A percentile compares a stretch with the other conserved stretches of the same genome.
These are phyloP conservation scores for Chloroclystis v-ata DNA, from an alignment of 2,888 invertebrate species.

Conservation along the genomic window DNA sequence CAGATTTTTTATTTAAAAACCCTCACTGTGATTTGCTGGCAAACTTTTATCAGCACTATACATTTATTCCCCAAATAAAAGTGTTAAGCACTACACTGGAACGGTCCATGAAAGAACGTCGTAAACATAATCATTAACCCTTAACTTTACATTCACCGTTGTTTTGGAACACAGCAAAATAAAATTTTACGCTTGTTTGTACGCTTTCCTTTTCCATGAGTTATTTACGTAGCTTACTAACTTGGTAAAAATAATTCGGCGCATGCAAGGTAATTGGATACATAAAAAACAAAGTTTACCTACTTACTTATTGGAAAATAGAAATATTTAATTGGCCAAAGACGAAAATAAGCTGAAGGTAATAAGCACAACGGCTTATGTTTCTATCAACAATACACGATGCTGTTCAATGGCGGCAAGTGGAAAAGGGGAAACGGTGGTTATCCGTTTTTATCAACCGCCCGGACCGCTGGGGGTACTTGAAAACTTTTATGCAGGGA, in stretches of 20 bases:
- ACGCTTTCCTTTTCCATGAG: conserved; percentile 8
- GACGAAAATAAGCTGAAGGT: not conserved
- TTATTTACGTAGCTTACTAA: not conserved
- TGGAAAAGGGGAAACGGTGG: conserved; percentile 20
- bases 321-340: too few relatives aligned
- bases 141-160: conserved; percentile 11
- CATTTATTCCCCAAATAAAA: conserved; percentile 9
- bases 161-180: conserved; percentile 17
- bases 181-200: conserved; percentile 7
- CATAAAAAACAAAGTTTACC: too few relatives aligned
- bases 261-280: too few relatives aligned
- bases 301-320: too few relatives aligned
- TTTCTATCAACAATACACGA: conserved; percentile 16
- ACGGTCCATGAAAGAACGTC: conserved; percentile 11
- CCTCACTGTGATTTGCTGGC: too few relatives aligned
- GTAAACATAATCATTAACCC: conserved; percentile 17
- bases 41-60: not conserved
- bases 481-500: conserved; percentile 38
- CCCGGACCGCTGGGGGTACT: conserved; percentile 30
- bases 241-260: too few relatives aligned
- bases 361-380: conserved; percentile 9
- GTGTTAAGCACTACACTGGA: conserved; percentile 6
- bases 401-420: conserved; percentile 21
- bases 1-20: too few relatives aligned
- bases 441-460: conserved; percentile 30